Conservation (phyloP, 2,797 vertebrate species). For the Euphonia xanthogaster region DNA sequence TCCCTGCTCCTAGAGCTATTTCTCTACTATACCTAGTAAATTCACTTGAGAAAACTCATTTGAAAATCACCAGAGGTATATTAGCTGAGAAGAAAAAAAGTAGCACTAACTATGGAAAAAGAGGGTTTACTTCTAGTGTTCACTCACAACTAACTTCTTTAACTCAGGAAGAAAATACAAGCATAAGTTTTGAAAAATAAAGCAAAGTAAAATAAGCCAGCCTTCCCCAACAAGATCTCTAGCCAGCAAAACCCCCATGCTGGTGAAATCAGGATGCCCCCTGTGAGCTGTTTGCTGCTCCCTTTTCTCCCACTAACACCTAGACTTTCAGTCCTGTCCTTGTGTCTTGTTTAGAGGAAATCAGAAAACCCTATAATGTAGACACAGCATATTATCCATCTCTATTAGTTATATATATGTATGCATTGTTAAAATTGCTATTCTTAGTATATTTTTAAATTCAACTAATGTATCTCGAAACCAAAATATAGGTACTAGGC, state of each 20-base stretch:
- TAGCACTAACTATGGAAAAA: neutral
- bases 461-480: neutral
- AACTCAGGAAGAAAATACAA: neutral
- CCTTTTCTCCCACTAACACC: neutral
- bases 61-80: neutral
- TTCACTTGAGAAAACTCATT: neutral
- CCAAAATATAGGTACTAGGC: neutral
- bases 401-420: neutral
- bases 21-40: neutral
- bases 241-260: neutral
- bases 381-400: neutral
- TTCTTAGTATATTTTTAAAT: neutral
- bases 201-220: neutral
- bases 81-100: neutral
- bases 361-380: neutral
- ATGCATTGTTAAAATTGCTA: neutral
- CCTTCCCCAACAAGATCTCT: neutral
- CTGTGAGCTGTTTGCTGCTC: neutral
- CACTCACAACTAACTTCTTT: neutral
- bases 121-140: neutral
- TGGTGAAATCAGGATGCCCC: neutral
- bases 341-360: neutral
- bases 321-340: neutral
- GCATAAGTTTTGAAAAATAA: neutral
- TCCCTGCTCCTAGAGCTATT: neutral